Conservation (phyloP, 2,797 vertebrate genomes). For the Paedocypris micromegethes region DNA sequence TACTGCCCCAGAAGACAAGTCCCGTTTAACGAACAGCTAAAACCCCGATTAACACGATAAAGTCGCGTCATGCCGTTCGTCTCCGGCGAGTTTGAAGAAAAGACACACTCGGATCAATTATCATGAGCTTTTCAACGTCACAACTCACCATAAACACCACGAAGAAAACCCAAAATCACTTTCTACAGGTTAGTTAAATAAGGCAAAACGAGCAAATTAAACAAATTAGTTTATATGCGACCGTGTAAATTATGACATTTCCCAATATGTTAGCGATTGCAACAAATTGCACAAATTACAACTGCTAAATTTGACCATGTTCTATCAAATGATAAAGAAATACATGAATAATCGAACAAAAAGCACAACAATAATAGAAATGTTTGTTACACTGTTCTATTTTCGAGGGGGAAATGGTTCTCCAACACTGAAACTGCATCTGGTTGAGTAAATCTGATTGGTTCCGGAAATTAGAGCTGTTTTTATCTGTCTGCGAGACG, state of each 20-base stretch:
- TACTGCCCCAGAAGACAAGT: constrained; percentile 72
- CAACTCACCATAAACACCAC: too few species aligned
- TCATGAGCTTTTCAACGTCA: constrained; percentile 69
- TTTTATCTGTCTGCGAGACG: constrained; percentile 8
- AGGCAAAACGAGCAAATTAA: too few species aligned
- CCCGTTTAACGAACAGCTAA: constrained; percentile 83
- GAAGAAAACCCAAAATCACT: too few species aligned
- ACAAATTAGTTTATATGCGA: too few species aligned
- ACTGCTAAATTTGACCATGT: too few species aligned
- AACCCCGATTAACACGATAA: constrained; percentile 72
- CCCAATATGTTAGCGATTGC: too few species aligned
- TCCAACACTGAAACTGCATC: constrained; percentile 12
- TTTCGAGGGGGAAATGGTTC: constrained; percentile 9
- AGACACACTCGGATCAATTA: constrained; percentile 75
- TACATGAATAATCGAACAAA: too few species aligned
- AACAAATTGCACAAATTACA: too few species aligned
- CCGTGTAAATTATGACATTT: too few species aligned
- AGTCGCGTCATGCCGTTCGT: constrained; percentile 77
- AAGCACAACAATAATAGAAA: too few species aligned
- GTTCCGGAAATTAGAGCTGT: constrained; percentile 31
- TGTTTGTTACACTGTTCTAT: not conserved
- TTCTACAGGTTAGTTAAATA: too few species aligned
- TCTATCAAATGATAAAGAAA: too few species aligned
- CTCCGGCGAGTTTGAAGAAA: constrained; percentile 82
- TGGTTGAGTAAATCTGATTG: constrained; percentile 42